Percentiles rank a stretch among this genome's conserved stretches.
Conservation (phyloP, 2,888 invertebrate genomes). For the Dynastes tityus region DNA sequence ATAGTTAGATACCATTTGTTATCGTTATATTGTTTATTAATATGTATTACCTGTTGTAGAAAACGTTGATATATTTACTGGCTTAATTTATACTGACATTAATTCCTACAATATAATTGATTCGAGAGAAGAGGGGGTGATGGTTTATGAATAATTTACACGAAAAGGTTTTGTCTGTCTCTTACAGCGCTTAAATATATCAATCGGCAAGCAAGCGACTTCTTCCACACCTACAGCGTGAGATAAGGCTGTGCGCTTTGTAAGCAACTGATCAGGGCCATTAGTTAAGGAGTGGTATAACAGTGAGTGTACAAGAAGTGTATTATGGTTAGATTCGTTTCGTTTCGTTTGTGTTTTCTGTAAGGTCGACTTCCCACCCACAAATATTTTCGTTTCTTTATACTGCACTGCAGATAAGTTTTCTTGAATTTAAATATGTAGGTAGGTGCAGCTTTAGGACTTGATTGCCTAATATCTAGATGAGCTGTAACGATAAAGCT, state of each 20-base stretch:
- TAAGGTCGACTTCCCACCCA: constrained; percentile 47
- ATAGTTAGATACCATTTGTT: background rate
- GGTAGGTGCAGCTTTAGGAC: background rate
- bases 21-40: background rate
- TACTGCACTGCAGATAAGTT: constrained; percentile 21
- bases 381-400: constrained; percentile 42
- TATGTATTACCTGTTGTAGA: constrained; percentile 2
- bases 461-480: constrained; percentile 8
- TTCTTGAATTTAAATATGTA: constrained; percentile 3
- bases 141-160: constrained; percentile 28
- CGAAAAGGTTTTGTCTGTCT: constrained; percentile 8
- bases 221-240: constrained; percentile 42
- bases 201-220: constrained; percentile 25
- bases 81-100: constrained; percentile 15
- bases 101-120: background rate
- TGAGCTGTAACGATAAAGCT: too few relatives aligned
- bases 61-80: constrained; percentile 12
- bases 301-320: constrained; percentile 23
- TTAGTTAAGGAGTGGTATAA: constrained; percentile 44
- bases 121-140: constrained; percentile 2
- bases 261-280: constrained; percentile 43
- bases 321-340: constrained; percentile 38
- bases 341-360: constrained; percentile 32
- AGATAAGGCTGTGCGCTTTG: constrained; percentile 39
- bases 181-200: constrained; percentile 8